Conservation (phyloP, 2,113 vertebrate species). For the Capreolus pygargus region DNA sequence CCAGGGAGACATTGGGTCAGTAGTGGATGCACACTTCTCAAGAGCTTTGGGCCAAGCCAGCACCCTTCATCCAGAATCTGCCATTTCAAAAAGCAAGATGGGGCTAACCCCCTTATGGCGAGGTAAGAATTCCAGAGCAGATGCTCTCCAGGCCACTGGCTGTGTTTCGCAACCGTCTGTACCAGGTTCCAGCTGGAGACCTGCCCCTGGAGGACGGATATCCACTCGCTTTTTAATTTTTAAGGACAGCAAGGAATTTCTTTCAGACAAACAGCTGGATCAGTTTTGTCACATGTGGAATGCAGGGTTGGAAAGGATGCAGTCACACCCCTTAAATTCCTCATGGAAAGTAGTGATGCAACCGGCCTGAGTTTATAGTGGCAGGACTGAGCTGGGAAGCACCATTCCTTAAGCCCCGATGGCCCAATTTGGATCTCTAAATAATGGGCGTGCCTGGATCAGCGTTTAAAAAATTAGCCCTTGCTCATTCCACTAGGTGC, state of each 20-base stretch:
- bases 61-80: slow-evolving; percentile 86
- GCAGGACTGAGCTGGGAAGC: slow-evolving; percentile 1
- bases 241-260: slow-evolving; percentile 66
- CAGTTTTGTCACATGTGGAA: slow-evolving; percentile 75
- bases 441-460: slow-evolving; percentile 44
- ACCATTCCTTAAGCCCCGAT: slow-evolving; percentile 41
- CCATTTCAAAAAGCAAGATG: slow-evolving; percentile 86
- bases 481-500: slow-evolving; percentile 55
- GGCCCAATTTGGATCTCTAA: slow-evolving; percentile 60
- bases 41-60: slow-evolving; percentile 94
- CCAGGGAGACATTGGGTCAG: slow-evolving; percentile 95
- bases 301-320: slow-evolving; percentile 73
- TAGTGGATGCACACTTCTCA: slow-evolving; percentile 98
- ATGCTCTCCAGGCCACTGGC: slow-evolving; percentile 30
- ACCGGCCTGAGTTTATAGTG: slow-evolving; percentile 56
- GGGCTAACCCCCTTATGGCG: slow-evolving; percentile 87
- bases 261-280: slow-evolving; percentile 77
- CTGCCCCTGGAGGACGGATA: slow-evolving; percentile 66
- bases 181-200: slow-evolving; percentile 69
- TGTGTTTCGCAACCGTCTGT: not conserved
- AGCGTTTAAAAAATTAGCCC: slow-evolving; percentile 45
- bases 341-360: slow-evolving; percentile 70
- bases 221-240: slow-evolving; percentile 68
- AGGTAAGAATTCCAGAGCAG: slow-evolving; percentile 85
- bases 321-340: slow-evolving; percentile 77